Conservation (phyloP, 2,888 invertebrate genomes). For the Ochropleura plecta region DNA sequence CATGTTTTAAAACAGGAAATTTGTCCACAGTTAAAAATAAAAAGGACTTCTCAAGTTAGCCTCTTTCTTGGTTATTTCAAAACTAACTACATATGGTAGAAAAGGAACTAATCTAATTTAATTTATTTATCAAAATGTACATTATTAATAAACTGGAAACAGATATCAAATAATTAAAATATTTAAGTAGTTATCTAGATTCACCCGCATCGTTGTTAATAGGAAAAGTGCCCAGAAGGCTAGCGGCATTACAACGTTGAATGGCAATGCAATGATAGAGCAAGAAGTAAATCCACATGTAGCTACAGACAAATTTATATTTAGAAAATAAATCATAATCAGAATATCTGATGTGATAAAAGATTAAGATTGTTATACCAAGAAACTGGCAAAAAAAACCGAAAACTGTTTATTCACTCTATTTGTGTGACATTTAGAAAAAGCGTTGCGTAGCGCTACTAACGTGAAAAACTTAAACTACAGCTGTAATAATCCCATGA, state of each 20-base stretch:
- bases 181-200: too few species aligned
- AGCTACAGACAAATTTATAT: too few species aligned
- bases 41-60: background rate
- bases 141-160: too few species aligned
- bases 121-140: background rate
- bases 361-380: background rate
- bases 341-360: slow-evolving; percentile 15
- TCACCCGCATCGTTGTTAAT: too few species aligned
- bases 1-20: slow-evolving; percentile 3
- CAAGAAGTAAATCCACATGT: too few species aligned
- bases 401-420: background rate
- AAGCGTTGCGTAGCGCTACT: background rate
- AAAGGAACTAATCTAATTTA: too few species aligned
- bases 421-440: background rate
- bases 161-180: too few species aligned
- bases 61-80: background rate
- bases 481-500: background rate
- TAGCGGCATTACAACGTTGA: too few species aligned
- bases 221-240: too few species aligned
- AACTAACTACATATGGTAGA: background rate
- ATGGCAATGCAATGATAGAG: too few species aligned
- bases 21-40: background rate
- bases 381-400: slow-evolving; percentile 11
- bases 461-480: background rate
- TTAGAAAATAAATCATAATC: background rate